Evolutionary conservation across 2,888 invertebrate genomes (phyloP), one percentile per base, ranked within the genome.

Genomic region (Siphlonurus alternatus): DNA sequence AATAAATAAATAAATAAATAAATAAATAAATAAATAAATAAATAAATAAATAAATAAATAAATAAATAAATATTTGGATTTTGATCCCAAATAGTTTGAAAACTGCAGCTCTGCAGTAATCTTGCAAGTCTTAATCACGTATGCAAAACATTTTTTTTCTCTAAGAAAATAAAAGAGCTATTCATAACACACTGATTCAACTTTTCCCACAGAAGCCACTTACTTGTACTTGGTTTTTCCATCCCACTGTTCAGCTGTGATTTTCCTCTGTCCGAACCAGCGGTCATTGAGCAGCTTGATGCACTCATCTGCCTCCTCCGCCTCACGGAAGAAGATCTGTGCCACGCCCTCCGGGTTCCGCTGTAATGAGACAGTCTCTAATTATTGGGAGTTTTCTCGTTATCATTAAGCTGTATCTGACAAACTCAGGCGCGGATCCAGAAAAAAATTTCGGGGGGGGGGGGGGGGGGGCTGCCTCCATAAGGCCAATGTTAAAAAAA

Each of bases 261-360:
- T 81, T 75, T 88, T 83, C 53, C 91, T 80, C 73, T 93, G 87
- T 7, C 89, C 91, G 77, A 96, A 95, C 84, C 88, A 93, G 53
- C 97, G 81, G 1, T 91, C 90, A 75, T 96, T 89, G 72, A 98
- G 82, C 69, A 93, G 82, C 69, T 83, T 81, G 15, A 98, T 84
- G 61, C 93, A 95, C 65, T 86, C 83, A 77, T 98, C 96, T 0
- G 98, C 96, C 74, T 90, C 88, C 73, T 94, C 94, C 0, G 93
- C 86, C 65, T 87, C 87, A 63, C 86, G 83, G 85, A 96, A 99
- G 22, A 86, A 88, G 1, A 99, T 85, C 70, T 95, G 89, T 0
- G 92, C 93, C 0, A 98, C 87, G 23, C 99, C 99, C 71, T 97
- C 96, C 0, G 91, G 89, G 80, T 98, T 90, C 69, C 92, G 80